Evolutionary conservation across 2,113 vertebrate genomes (phyloP).

Genomic region (Oceanites oceanicus): DNA sequence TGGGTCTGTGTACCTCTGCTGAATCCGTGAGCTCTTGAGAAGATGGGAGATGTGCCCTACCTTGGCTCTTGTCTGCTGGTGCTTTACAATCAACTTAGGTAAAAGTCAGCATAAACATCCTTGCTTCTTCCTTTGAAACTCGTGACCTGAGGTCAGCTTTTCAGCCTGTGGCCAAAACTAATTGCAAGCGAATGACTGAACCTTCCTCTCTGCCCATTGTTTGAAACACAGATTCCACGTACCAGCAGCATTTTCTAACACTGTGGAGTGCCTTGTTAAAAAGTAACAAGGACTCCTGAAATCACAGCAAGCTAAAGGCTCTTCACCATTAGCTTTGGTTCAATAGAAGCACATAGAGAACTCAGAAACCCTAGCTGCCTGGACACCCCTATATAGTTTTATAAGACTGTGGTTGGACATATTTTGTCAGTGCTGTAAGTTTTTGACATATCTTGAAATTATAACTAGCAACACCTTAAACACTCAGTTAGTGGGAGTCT

Average conservation of each 20-base stretch:
- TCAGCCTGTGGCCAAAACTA: background rate
- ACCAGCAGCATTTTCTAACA: background rate
- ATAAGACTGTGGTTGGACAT: background rate
- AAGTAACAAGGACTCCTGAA: background rate
- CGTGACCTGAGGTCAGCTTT: background rate
- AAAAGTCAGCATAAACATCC: background rate
- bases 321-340: background rate
- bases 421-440: background rate
- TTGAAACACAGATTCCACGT: background rate
- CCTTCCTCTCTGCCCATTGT: background rate
- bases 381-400: background rate
- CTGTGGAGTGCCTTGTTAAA: background rate
- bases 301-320: background rate
- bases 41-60: background rate
- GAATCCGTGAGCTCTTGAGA: background rate
- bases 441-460: background rate
- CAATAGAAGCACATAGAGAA: background rate
- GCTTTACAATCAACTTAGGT: background rate
- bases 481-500: background rate
- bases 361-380: background rate
- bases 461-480: background rate
- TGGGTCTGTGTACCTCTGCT: background rate
- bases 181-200: background rate
- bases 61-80: background rate
- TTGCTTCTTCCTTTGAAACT: background rate